phyloP scores from a whole-genome alignment of 1,140 invertebrate species.

The Metopolophium dirhodum region DNA sequence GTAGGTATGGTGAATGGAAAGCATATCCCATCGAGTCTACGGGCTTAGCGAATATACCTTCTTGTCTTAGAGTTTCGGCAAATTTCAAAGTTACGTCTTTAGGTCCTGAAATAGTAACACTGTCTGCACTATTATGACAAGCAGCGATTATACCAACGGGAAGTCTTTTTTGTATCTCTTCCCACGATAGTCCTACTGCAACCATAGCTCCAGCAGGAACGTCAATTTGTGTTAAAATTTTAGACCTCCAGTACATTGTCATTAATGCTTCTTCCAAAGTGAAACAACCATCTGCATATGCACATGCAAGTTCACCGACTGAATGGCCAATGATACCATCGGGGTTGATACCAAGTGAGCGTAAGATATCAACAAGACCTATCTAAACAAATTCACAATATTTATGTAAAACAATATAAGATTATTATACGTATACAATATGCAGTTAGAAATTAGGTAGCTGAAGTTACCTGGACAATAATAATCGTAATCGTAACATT shows the following conservation, averaged over 20 bases:
- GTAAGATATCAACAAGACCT: slow-evolving; percentile 80
- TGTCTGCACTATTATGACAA: slow-evolving; percentile 85
- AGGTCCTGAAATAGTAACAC: slow-evolving; percentile 86
- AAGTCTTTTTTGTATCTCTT: slow-evolving; percentile 67
- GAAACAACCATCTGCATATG: slow-evolving; percentile 86
- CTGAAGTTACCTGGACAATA: slow-evolving; percentile 74
- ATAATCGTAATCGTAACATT: slow-evolving; percentile 74
- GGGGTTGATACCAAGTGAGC: slow-evolving; percentile 73
- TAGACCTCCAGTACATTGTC: slow-evolving; percentile 72
- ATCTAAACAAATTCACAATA: slow-evolving; percentile 66
- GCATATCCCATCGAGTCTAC: slow-evolving; percentile 84
- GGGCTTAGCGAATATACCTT: slow-evolving; percentile 81
- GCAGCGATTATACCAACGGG: slow-evolving; percentile 78
- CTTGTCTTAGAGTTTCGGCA: slow-evolving; percentile 72
- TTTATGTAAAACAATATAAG: background rate
- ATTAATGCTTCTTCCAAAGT: slow-evolving; percentile 84
- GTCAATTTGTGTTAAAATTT: slow-evolving; percentile 67
- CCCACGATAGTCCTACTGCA: slow-evolving; percentile 59
- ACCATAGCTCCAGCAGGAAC: slow-evolving; percentile 62
- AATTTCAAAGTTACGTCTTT: slow-evolving; percentile 74
- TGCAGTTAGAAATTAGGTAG: background rate
- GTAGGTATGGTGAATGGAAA: slow-evolving; percentile 69
- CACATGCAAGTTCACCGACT: slow-evolving; percentile 87
- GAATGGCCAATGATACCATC: slow-evolving; percentile 89
- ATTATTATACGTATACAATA: no score